phyloP scores from a whole-genome alignment of 2,113 vertebrate species.

The Pollachius pollachius region DNA sequence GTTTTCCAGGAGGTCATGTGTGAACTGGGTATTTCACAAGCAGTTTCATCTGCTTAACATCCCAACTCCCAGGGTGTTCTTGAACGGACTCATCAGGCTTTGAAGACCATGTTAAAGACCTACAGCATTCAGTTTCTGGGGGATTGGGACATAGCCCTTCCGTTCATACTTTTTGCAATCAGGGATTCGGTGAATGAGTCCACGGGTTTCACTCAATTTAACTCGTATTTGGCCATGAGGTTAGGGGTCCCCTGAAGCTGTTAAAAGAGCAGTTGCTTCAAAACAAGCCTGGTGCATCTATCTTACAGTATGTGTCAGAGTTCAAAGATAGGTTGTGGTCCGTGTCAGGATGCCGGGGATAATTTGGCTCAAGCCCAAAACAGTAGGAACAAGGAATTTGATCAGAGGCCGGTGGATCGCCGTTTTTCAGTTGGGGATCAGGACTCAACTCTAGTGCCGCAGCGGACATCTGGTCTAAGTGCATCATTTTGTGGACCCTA shows the following conservation, averaged over 20 bases:
- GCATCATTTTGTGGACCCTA: background rate
- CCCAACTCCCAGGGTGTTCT: conserved; percentile 3
- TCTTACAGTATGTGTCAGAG: conserved; percentile 11
- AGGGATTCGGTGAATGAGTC: background rate
- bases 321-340: background rate
- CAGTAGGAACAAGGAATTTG: background rate
- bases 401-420: background rate
- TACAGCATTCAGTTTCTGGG: too few species aligned
- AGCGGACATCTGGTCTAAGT: background rate
- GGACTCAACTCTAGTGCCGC: background rate
- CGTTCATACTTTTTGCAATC: background rate
- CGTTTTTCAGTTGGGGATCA: background rate
- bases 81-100: conserved; percentile 14
- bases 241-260: conserved; percentile 3
- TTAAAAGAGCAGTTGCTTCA: conserved; percentile 1
- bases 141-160: too few species aligned
- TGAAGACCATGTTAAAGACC: too few species aligned
- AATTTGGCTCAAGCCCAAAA: background rate
- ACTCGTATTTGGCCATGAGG: conserved; percentile 11
- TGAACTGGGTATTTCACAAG: conserved; percentile 1
- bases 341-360: conserved; percentile 4
- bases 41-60: conserved; percentile 5
- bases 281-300: background rate
- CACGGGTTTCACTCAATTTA: conserved; percentile 17
- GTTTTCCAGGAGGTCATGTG: conserved; percentile 7